A percentile compares a stretch with the other conserved stretches of the same genome.
phyloP scores from a whole-genome alignment of 1,140 invertebrate genomes.

The Drosophila melanica region DNA sequence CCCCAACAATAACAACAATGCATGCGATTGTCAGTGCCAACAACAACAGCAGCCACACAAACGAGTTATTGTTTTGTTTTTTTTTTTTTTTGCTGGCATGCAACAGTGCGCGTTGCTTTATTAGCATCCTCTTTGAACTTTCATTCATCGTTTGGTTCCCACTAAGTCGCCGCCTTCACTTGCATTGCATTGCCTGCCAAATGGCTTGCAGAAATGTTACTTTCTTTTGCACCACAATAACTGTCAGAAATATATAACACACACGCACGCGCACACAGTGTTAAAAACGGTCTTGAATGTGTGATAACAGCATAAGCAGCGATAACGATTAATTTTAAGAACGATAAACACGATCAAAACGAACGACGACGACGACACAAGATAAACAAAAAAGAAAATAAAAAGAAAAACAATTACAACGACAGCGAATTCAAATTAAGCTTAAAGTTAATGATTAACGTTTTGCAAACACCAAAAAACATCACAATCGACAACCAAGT shows the following conservation, averaged over 20 bases:
- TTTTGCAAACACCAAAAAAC: slow-evolving; percentile 46
- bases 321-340: slow-evolving; percentile 32
- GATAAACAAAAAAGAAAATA: too few relatives aligned
- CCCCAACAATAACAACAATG: slow-evolving; percentile 40
- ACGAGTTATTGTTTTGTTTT: slow-evolving; percentile 22
- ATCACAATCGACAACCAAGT: slow-evolving; percentile 8
- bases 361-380: slow-evolving; percentile 11
- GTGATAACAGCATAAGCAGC: slow-evolving; percentile 50
- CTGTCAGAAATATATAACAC: slow-evolving; percentile 15
- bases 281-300: slow-evolving; percentile 39
- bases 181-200: slow-evolving; percentile 35
- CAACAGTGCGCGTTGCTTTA: slow-evolving; percentile 37
- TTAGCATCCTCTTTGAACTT: slow-evolving; percentile 49
- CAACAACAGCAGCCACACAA: slow-evolving; percentile 17
- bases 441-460: slow-evolving; percentile 61
- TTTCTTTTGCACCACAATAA: slow-evolving; percentile 41
- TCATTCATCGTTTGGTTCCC: slow-evolving; percentile 45
- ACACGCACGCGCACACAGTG: slow-evolving; percentile 18
- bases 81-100: slow-evolving; percentile 14
- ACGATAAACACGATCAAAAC: slow-evolving; percentile 31
- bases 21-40: slow-evolving; percentile 38
- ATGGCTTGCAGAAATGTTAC: slow-evolving; percentile 49
- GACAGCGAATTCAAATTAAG: slow-evolving; percentile 5
- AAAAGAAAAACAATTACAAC: not conserved
- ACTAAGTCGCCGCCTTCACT: slow-evolving; percentile 10